Evolutionary conservation across 2,797 vertebrate species (phyloP).

Genomic region (Caiman crocodilus): DNA sequence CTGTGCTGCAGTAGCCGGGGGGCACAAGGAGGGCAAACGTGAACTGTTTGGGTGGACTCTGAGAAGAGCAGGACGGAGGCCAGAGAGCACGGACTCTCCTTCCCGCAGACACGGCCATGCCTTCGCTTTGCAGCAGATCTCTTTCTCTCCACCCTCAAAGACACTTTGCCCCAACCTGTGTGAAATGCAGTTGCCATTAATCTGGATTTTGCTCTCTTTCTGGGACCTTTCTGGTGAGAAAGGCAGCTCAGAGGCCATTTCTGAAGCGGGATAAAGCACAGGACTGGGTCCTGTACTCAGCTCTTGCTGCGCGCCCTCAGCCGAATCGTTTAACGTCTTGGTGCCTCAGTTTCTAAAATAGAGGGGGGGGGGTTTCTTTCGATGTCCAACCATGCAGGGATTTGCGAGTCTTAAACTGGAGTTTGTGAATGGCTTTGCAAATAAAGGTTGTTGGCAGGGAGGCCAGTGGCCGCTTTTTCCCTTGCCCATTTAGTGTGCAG

Average conservation of each 20-base stretch:
- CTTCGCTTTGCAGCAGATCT: not conserved
- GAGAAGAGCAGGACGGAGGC: not conserved
- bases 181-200: not conserved
- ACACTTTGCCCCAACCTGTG: accelerated
- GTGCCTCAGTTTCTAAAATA: not conserved
- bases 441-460: accelerated
- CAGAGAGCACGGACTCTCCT: not conserved
- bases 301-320: not conserved
- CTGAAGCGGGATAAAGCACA: not conserved
- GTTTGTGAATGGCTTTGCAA: accelerated
- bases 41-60: not conserved
- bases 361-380: not conserved
- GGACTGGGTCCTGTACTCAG: not conserved
- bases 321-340: not conserved
- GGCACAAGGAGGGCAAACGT: not conserved
- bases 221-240: accelerated
- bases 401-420: accelerated
- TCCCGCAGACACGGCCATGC: not conserved
- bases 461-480: not conserved
- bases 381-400: not conserved
- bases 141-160: not conserved
- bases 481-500: accelerated
- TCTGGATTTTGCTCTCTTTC: accelerated
- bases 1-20: not conserved
- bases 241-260: accelerated